Evolutionary conservation across 2,797 vertebrate genomes (phyloP).

Genomic region (Gymnothorax javanicus): DNA sequence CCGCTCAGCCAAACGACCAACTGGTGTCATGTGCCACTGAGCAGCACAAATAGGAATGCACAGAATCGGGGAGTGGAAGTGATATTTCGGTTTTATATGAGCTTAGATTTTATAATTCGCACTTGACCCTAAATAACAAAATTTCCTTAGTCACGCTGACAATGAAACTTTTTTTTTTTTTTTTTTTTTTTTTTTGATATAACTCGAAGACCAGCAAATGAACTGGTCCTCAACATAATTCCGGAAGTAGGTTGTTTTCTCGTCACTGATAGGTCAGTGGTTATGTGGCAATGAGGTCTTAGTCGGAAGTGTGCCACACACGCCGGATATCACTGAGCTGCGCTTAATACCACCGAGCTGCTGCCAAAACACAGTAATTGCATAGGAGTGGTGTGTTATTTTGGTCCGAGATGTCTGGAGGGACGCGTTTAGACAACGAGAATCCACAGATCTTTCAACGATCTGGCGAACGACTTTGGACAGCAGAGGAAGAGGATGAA

Average conservation of each 20-base stretch:
- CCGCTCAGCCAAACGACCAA: too few species aligned
- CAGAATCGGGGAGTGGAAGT: too few species aligned
- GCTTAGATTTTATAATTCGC: too few species aligned
- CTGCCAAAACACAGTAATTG: background rate
- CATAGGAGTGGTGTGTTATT: background rate
- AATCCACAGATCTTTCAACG: conserved; percentile 89
- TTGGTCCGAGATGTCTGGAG: conserved; percentile 58
- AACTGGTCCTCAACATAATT: background rate
- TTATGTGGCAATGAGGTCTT: background rate
- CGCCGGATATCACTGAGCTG: background rate
- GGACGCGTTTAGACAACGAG: conserved; percentile 79
- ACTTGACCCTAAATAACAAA: too few species aligned
- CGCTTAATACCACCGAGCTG: background rate
- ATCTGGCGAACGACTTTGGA: conserved; percentile 79
- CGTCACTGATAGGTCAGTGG: background rate
- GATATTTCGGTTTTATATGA: too few species aligned
- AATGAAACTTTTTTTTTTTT: background rate
- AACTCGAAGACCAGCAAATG: too few species aligned
- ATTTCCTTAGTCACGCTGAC: background rate
- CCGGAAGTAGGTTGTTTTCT: conserved; percentile 7
- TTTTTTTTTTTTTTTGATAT: background rate
- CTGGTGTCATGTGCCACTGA: too few species aligned
- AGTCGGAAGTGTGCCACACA: background rate
- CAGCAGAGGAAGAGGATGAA: conserved; percentile 83
- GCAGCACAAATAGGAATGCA: too few species aligned